Evolutionary conservation across 2,113 vertebrate species (phyloP).

Genomic region (western clawed frog (Xenopus tropicalis)): DNA sequence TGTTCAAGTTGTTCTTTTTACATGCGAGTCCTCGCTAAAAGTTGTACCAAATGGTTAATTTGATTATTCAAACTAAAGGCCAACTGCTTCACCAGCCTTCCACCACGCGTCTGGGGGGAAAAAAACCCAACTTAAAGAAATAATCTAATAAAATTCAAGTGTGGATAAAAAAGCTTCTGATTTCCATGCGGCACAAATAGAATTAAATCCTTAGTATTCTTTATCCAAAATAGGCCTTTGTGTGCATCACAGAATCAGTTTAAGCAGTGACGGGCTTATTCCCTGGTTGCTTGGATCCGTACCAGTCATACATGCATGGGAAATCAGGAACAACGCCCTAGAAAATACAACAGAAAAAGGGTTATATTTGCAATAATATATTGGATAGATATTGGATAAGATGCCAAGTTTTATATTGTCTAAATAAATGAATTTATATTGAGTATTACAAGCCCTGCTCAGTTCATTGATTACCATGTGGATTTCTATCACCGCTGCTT

Average conservation of each 20-base stretch:
- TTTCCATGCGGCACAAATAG: constrained; percentile 94
- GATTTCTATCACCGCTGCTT: constrained; percentile 8
- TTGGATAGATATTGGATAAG: constrained; percentile 10
- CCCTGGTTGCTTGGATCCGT: constrained; percentile 54
- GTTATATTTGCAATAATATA: no score
- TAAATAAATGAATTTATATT: constrained; percentile 31
- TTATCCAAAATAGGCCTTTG: constrained; percentile 79
- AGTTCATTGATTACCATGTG: constrained; percentile 26
- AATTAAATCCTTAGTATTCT: constrained; percentile 87
- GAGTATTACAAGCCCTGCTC: constrained; percentile 16
- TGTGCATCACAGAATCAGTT: constrained; percentile 62
- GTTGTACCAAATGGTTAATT: constrained; percentile 97
- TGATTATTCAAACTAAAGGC: constrained; percentile 93
- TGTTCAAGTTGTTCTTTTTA: constrained; percentile 84
- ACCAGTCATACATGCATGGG: constrained; percentile 48
- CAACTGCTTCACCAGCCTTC: constrained; percentile 92
- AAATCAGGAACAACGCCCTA: constrained; percentile 37
- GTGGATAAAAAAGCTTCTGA: constrained; percentile 93
- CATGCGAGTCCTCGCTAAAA: constrained; percentile 88
- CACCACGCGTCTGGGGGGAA: constrained; percentile 94
- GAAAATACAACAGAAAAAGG: constrained; percentile 42
- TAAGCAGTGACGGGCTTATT: constrained; percentile 61
- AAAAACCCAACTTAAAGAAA: constrained; percentile 85
- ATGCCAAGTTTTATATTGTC: constrained; percentile 29
- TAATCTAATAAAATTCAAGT: constrained; percentile 98